Conservation (phyloP, 2,797 vertebrate species). For the Hafferia zeledoni region DNA sequence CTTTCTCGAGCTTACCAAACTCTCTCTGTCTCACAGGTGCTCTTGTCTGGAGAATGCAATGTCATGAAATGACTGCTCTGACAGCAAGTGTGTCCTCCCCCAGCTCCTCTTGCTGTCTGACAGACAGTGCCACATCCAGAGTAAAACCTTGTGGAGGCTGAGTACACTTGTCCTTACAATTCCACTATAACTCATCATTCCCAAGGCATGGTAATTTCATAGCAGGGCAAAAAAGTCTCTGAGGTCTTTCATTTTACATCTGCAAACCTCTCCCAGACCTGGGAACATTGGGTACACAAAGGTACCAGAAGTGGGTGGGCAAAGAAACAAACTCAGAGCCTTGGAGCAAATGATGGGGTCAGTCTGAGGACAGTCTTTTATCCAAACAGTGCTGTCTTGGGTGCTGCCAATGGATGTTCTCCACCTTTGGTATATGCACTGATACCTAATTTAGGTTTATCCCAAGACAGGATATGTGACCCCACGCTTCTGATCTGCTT, state of each 20-base stretch:
- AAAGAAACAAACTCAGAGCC: background rate
- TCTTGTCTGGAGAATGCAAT: background rate
- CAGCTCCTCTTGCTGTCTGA: background rate
- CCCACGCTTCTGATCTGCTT: background rate
- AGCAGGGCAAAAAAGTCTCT: background rate
- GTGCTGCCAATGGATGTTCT: background rate
- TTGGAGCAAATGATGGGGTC: background rate
- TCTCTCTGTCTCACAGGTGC: background rate
- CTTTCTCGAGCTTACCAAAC: background rate
- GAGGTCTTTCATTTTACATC: background rate
- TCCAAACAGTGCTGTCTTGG: background rate
- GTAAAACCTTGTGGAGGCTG: background rate
- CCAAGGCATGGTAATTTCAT: background rate
- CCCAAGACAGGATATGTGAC: background rate
- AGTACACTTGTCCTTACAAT: background rate
- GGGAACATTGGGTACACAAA: background rate
- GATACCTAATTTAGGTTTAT: background rate
- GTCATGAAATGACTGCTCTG: background rate
- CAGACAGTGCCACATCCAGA: background rate
- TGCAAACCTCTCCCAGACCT: background rate
- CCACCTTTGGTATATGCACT: background rate
- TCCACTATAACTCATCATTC: background rate
- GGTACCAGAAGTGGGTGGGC: background rate
- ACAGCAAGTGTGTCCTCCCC: background rate
- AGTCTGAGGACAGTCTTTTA: background rate